A percentile compares a stretch with the other conserved stretches of the same genome.
Evolutionary conservation across 2,797 vertebrate genomes (phyloP).

Genomic region (Miichthys miiuy): DNA sequence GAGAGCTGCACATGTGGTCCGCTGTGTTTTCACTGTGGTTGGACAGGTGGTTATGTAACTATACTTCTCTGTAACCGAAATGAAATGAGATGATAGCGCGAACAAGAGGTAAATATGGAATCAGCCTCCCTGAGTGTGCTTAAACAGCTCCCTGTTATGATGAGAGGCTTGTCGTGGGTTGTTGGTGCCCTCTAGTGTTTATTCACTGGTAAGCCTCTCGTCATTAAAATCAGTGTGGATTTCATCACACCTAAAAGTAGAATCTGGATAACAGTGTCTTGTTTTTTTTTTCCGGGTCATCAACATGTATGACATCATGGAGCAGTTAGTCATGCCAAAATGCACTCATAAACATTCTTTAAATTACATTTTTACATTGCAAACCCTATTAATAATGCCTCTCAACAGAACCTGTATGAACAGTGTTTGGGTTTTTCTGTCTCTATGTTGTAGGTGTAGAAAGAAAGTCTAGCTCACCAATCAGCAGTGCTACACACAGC

Average conservation of each 20-base stretch:
- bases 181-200: conserved; percentile 48
- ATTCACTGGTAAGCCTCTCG: background rate
- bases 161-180: background rate
- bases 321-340: background rate
- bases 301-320: background rate
- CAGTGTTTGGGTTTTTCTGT: background rate
- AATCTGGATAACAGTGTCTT: background rate
- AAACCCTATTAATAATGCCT: background rate
- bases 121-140: background rate
- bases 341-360: background rate
- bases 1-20: background rate
- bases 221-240: background rate
- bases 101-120: background rate
- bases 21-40: background rate
- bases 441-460: background rate
- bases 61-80: background rate
- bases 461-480: conserved; percentile 84
- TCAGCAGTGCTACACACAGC: conserved; percentile 90
- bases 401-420: background rate
- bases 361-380: background rate
- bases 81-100: background rate
- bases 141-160: background rate
- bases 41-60: conserved; percentile 38
- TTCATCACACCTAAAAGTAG: no score
- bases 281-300: background rate